A percentile compares a stretch with the other conserved stretches of the same genome.
These are phyloP conservation scores for Drosophila atroscutellata DNA, from an alignment of 2,888 invertebrate genomes.

Conservation along the genomic window DNA sequence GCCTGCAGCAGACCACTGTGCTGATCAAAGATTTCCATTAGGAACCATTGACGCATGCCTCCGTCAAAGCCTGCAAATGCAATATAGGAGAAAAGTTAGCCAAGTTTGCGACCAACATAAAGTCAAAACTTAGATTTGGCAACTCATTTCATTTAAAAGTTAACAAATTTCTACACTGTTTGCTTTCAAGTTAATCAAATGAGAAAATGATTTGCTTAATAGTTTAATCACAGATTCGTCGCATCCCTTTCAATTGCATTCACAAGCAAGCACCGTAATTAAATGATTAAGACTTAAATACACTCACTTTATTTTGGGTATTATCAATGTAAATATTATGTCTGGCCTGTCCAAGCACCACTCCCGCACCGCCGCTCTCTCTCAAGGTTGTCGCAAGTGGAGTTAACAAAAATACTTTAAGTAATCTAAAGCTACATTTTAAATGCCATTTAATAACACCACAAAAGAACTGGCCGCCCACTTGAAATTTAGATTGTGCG, in stretches of 20 bases:
- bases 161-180: not conserved
- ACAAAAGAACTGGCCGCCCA: conserved; percentile 68
- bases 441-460: conserved; percentile 74
- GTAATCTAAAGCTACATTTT: conserved; percentile 71
- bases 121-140: not conserved
- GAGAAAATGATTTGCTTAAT: not conserved
- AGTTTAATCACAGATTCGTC: not conserved
- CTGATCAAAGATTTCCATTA: conserved; percentile 90
- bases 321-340: conserved; percentile 19
- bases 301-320: conserved; percentile 3
- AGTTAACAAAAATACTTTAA: conserved; percentile 49
- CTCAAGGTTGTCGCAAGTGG: conserved; percentile 6
- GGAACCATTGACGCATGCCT: conserved; percentile 90
- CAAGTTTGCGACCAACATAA: not conserved
- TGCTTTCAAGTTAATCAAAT: not conserved
- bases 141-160: no score
- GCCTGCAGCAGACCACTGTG: conserved; percentile 87
- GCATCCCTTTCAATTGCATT: not conserved
- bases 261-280: conserved; percentile 17
- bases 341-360: not conserved
- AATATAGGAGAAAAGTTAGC: not conserved
- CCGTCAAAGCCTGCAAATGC: conserved; percentile 88
- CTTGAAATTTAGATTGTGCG: conserved; percentile 28
- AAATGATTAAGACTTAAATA: conserved; percentile 25
- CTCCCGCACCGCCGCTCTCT: not conserved